Evolutionary conservation across 1,140 invertebrate species (phyloP), one percentile per base, ranked within the genome.

Genomic region (Oedothorax gibbosus): DNA sequence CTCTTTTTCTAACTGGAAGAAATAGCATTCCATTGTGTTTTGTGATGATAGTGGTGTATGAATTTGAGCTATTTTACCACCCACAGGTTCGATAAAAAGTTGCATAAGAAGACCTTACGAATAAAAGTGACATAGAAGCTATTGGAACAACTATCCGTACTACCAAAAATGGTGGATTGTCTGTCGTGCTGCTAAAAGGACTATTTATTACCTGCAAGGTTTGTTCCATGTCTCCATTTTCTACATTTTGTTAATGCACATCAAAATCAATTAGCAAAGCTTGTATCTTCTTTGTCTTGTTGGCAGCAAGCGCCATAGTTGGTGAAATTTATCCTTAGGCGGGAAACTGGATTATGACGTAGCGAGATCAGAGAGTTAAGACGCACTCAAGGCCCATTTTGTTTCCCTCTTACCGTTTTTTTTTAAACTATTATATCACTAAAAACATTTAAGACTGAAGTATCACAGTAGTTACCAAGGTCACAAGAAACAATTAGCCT

Each of bases 281-380:
- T 79, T 77, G 15, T 21, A 66, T 56, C 53, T 66, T 56, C 64
- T 56, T 79, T 79, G 64, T 79, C 56, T 20, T 12, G 35, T 35
- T 35, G 35, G 35, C 35, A 15, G 68, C 35, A 71, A 50, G 35
- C 77, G 51, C 77, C 64, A 79, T 79, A 56, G 56, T 79, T 49
- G 60, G 65, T 65, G 21, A n/a, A 12, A 79, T 21, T n/a, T 20
- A 68, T 79, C 53, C 64, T 20, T 35, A 21, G 51, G 49, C 18
- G 7, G 75, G 75, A 65, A 75, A 77, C 75, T 77, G 77, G 77
- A 79, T 79, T 79, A 68, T 79, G 77, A 79, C 64, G 77, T 51
- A 73, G 50, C 49, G 14, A 15, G 18, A 15, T 18, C 69, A 64
- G 18, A 64, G 65, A 77, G 49, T 64, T 77, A 77, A 64, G 75